Evolutionary conservation across 2,113 vertebrate species (phyloP).

Genomic region (Anas platyrhynchos): DNA sequence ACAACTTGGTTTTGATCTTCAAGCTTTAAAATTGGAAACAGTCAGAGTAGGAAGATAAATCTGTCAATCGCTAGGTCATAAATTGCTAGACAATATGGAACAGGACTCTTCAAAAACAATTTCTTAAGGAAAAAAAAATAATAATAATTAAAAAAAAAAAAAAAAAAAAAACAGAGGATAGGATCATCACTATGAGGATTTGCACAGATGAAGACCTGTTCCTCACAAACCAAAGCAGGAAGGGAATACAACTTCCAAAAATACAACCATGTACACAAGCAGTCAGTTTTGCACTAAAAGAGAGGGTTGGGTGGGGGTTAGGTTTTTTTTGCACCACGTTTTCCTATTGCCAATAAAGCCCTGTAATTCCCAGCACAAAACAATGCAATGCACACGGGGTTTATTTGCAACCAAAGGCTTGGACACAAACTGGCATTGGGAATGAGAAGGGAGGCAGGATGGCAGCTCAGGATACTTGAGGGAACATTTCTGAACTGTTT

Average conservation of each 20-base stretch:
- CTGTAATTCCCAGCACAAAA: neutral
- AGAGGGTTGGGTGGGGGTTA: neutral
- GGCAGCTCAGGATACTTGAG: neutral
- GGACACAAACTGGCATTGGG: neutral
- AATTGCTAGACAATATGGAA: neutral
- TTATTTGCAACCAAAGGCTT: neutral
- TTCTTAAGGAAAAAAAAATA: neutral
- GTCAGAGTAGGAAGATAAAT: neutral
- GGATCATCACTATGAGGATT: neutral
- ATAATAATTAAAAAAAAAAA: rapidly evolving
- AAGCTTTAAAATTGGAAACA: neutral
- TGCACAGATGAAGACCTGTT: neutral
- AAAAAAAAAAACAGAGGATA: no score
- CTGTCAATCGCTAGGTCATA: neutral
- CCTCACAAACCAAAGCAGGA: neutral
- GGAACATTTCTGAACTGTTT: slow-evolving; percentile 30
- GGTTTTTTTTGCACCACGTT: neutral
- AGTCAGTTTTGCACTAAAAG: neutral
- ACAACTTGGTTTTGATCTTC: neutral
- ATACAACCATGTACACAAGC: neutral
- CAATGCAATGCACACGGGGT: neutral
- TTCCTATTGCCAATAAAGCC: neutral
- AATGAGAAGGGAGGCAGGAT: neutral
- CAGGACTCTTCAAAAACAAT: neutral
- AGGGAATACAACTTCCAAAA: neutral